Conservation (phyloP, 2,888 invertebrate species). For the Trissolcus brochymenae region DNA sequence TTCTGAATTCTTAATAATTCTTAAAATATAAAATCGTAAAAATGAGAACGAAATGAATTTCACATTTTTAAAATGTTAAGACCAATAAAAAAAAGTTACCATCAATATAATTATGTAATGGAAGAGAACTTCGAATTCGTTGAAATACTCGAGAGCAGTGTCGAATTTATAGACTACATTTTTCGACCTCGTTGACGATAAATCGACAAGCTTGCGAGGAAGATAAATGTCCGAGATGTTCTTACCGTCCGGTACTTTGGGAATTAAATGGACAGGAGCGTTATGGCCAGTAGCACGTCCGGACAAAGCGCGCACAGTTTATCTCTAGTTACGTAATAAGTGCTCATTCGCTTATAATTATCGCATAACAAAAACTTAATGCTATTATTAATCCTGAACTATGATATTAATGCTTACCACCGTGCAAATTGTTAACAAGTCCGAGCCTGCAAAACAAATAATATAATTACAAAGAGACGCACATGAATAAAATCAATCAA, state of each 20-base stretch:
- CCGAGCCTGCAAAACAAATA: slow-evolving; percentile 32
- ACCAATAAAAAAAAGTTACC: too few species aligned
- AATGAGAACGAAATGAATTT: too few species aligned
- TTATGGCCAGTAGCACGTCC: not conserved
- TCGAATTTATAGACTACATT: slow-evolving; percentile 8
- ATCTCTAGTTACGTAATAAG: slow-evolving; percentile 28
- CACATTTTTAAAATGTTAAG: too few species aligned
- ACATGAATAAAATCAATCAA: slow-evolving; percentile 1
- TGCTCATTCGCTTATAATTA: slow-evolving; percentile 10
- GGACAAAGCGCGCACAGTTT: slow-evolving; percentile 22
- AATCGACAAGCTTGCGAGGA: not conserved
- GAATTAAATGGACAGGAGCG: slow-evolving; percentile 4
- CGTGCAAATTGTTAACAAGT: slow-evolving; percentile 29
- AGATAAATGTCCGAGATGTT: slow-evolving; percentile 2
- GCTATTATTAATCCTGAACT: slow-evolving; percentile 16
- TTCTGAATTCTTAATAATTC: too few species aligned
- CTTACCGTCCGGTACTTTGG: slow-evolving; percentile 1
- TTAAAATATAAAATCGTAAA: too few species aligned
- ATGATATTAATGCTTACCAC: slow-evolving; percentile 25
- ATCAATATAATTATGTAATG: too few species aligned
- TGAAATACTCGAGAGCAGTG: not conserved
- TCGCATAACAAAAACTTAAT: slow-evolving; percentile 9
- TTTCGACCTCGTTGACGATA: slow-evolving; percentile 5
- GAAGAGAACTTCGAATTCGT: not conserved
- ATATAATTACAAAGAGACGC: slow-evolving; percentile 3